Evolutionary conservation across 1,140 invertebrate genomes (phyloP).

Genomic region (Araneus ventricosus): DNA sequence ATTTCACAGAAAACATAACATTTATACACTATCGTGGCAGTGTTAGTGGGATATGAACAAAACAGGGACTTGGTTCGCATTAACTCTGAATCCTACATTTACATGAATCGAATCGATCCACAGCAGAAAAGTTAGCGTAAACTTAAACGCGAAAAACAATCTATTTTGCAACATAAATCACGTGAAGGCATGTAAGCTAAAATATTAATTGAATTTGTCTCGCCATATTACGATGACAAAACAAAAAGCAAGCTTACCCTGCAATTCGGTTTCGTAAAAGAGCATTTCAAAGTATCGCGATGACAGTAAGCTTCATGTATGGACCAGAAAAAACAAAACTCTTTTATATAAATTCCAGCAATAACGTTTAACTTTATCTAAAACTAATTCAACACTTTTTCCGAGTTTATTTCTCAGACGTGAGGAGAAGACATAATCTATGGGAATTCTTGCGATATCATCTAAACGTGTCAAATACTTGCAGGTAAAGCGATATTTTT

Average conservation of each 20-base stretch:
- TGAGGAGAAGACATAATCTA: neutral
- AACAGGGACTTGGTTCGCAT: too few relatives aligned
- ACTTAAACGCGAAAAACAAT: neutral
- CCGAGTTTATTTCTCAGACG: slow-evolving; percentile 17
- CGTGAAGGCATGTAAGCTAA: neutral
- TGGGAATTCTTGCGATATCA: slow-evolving; percentile 13
- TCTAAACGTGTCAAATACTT: slow-evolving; percentile 13
- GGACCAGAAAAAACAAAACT: neutral
- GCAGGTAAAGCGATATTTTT: neutral
- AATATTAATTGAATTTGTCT: neutral
- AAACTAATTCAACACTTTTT: slow-evolving; percentile 34
- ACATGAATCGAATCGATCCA: too few relatives aligned
- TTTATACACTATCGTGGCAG: too few relatives aligned
- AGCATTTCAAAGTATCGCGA: neutral
- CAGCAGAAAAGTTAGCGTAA: too few relatives aligned
- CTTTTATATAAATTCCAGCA: slow-evolving; percentile 19
- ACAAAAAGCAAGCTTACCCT: neutral
- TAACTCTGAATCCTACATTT: too few relatives aligned
- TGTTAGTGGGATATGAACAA: too few relatives aligned
- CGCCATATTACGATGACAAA: neutral
- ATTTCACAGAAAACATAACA: too few relatives aligned
- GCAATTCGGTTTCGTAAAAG: neutral
- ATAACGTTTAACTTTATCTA: slow-evolving; percentile 46
- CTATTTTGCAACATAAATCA: neutral
- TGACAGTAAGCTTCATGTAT: slow-evolving; percentile 15